A percentile compares a stretch with the other conserved stretches of the same genome.
Conservation (phyloP, 2,888 invertebrate genomes). For the Synanthedon myopaeformis region DNA sequence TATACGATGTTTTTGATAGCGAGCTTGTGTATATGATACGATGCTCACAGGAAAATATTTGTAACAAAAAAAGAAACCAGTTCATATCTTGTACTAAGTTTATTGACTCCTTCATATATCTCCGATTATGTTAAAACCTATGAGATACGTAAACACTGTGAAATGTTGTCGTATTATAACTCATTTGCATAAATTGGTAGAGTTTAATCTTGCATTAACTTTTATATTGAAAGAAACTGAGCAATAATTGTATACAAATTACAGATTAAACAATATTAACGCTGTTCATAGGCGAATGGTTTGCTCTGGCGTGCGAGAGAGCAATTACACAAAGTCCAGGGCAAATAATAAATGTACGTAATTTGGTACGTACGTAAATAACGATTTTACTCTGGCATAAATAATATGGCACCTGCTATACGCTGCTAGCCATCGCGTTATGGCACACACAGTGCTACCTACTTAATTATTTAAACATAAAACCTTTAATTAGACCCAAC, state of each 20-base stretch:
- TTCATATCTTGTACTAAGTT: constrained; percentile 47
- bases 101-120: constrained; percentile 61
- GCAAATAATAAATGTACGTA: constrained; percentile 40
- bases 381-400: constrained; percentile 60
- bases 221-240: not conserved
- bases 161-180: not conserved
- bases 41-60: constrained; percentile 45
- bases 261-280: not conserved
- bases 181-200: not conserved
- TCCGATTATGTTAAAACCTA: constrained; percentile 12
- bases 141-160: not conserved
- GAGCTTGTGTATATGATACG: constrained; percentile 19
- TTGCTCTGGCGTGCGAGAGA: constrained; percentile 18
- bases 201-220: not conserved
- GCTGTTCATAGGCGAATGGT: constrained; percentile 7
- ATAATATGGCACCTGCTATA: constrained; percentile 46
- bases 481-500: constrained; percentile 60
- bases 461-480: constrained; percentile 68
- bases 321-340: constrained; percentile 22
- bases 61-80: constrained; percentile 59
- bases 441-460: constrained; percentile 27
- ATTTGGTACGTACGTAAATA: constrained; percentile 59
- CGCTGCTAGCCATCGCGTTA: constrained; percentile 8
- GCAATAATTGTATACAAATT: not conserved
- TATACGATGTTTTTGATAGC: constrained; percentile 1